phyloP scores from a whole-genome alignment of 1,140 invertebrate species.

The Diabrotica virgifera region DNA sequence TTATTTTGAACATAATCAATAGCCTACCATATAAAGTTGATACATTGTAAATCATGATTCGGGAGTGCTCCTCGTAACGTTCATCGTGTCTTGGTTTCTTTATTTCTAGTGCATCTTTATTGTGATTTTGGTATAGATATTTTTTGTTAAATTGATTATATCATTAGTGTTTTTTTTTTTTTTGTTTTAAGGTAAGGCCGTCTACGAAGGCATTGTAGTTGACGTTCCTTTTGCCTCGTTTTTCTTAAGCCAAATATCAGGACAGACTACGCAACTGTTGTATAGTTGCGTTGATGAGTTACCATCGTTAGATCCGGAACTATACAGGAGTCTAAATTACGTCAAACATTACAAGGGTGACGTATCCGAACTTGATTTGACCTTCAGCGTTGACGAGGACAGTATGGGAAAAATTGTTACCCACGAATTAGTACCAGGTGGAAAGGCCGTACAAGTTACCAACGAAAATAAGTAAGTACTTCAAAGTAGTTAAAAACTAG shows the following conservation, averaged over 20 bases:
- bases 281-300: slow-evolving; percentile 98
- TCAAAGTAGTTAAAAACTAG: neutral
- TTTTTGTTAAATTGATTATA: too few species aligned
- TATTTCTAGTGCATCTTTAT: too few species aligned
- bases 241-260: slow-evolving; percentile 92
- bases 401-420: slow-evolving; percentile 87
- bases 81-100: too few species aligned
- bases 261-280: slow-evolving; percentile 85
- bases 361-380: slow-evolving; percentile 88
- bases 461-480: slow-evolving; percentile 89
- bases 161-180: neutral
- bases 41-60: too few species aligned
- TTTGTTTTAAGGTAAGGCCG: slow-evolving; percentile 42
- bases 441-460: slow-evolving; percentile 87
- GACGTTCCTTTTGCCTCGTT: slow-evolving; percentile 99
- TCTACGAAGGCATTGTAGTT: slow-evolving; percentile 78
- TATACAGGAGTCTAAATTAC: slow-evolving; percentile 95
- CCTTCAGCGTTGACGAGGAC: slow-evolving; percentile 96
- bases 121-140: too few species aligned
- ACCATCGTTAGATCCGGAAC: slow-evolving; percentile 91
- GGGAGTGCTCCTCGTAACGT: too few species aligned
- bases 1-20: too few species aligned
- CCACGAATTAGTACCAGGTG: slow-evolving; percentile 90
- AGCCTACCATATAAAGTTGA: too few species aligned
- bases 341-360: slow-evolving; percentile 97